Percentiles rank a stretch among this genome's conserved stretches.
These are phyloP conservation scores for Dicaeum eximium DNA, from an alignment of 2,113 vertebrate genomes.

Conservation along the genomic window DNA sequence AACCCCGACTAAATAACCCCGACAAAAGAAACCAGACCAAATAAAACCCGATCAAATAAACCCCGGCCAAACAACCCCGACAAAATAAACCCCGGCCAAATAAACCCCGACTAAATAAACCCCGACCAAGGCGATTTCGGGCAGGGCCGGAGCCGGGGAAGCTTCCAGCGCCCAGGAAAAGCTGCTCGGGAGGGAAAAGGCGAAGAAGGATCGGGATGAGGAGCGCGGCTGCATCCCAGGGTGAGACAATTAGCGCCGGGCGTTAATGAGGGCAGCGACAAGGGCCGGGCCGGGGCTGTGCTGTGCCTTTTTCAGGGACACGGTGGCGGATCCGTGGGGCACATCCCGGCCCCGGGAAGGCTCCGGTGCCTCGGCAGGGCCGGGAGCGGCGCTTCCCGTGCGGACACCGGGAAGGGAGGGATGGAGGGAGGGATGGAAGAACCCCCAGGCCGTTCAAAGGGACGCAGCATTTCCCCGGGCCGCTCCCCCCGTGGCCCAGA, in stretches of 20 bases:
- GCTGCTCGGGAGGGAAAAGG: too few relatives aligned
- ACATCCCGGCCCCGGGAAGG: neutral
- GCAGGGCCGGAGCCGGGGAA: neutral
- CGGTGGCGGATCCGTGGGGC: rapidly evolving
- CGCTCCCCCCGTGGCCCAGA: neutral
- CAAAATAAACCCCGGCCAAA: too few relatives aligned
- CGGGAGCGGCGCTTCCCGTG: neutral
- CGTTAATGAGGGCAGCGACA: neutral
- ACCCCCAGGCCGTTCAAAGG: conserved; percentile 29
- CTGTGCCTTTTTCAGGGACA: neutral
- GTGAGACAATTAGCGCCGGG: neutral
- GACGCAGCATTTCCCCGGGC: neutral
- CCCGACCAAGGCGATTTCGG: neutral
- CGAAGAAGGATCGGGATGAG: rapidly evolving
- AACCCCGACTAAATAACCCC: rapidly evolving
- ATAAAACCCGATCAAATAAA: too few relatives aligned
- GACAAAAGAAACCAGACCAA: neutral
- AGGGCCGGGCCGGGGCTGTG: rapidly evolving
- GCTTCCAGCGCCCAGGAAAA: neutral
- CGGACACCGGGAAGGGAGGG: neutral
- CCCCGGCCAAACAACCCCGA: neutral
- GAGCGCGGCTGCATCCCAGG: rapidly evolving
- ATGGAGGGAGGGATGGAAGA: too few relatives aligned
- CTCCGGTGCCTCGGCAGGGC: rapidly evolving
- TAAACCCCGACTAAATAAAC: neutral